phyloP scores from a whole-genome alignment of 2,797 vertebrate species.

The Myotis pilosus region DNA sequence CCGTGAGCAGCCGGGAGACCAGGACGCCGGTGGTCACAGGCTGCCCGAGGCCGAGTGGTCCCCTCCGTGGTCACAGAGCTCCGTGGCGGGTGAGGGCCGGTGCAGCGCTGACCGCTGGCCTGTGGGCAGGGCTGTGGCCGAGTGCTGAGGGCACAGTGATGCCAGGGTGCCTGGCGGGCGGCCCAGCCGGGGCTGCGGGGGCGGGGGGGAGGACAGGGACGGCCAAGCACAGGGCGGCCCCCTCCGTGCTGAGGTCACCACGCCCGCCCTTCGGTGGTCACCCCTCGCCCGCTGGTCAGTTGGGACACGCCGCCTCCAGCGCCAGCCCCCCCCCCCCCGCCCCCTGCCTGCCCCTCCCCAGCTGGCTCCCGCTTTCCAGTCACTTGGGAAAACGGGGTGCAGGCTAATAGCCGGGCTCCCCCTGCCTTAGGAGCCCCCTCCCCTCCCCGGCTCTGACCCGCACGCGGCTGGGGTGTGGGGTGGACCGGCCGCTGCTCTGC shows the following conservation, averaged over 20 bases:
- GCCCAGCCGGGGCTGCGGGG: background rate
- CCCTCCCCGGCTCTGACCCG: background rate
- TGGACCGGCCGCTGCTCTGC: fast-evolving
- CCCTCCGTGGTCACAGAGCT: fast-evolving
- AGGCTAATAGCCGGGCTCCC: fast-evolving
- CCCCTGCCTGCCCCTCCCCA: fast-evolving
- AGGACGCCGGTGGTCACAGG: too few species aligned
- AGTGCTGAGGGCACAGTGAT: background rate
- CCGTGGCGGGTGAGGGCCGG: background rate
- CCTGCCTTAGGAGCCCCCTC: too few species aligned
- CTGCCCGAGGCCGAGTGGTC: background rate
- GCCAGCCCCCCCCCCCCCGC: background rate
- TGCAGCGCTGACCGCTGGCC: background rate
- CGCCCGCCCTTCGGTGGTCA: background rate
- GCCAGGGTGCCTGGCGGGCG: background rate
- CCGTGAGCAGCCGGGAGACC: too few species aligned
- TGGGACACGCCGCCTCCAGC: fast-evolving
- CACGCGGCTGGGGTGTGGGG: background rate
- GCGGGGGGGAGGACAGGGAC: too few species aligned
- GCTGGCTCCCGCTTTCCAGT: background rate
- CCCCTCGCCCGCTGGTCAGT: background rate
- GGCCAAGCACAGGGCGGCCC: background rate
- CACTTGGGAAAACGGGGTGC: background rate
- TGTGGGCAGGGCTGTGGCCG: background rate
- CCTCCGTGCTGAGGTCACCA: background rate